Conservation (phyloP, 2,113 vertebrate species). For the Ammodytes marinus region DNA sequence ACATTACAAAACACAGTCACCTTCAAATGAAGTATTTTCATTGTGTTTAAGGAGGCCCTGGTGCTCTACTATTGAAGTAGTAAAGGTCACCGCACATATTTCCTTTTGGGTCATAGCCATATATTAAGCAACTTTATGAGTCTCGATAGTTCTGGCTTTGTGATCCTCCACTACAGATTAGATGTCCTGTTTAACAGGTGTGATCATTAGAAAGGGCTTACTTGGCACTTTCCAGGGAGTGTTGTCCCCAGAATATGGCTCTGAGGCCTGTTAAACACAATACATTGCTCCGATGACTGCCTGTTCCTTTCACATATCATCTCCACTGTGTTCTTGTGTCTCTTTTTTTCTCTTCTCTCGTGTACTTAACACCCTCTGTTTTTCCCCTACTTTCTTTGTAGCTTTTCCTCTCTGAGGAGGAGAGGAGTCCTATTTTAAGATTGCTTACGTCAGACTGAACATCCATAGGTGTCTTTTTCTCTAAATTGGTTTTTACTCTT, state of each 20-base stretch:
- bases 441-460: neutral
- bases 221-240: slow-evolving; percentile 47
- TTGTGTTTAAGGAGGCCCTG: neutral
- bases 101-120: slow-evolving; percentile 37
- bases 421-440: slow-evolving; percentile 42
- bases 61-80: slow-evolving; percentile 8
- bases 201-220: slow-evolving; percentile 74
- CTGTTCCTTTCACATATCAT: slow-evolving; percentile 42
- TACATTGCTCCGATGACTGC: slow-evolving; percentile 60
- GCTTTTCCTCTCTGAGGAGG: slow-evolving; percentile 1
- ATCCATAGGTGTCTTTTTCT: slow-evolving; percentile 28
- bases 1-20: neutral
- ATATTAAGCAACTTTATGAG: slow-evolving; percentile 29
- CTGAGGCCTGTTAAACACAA: slow-evolving; percentile 49
- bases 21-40: neutral
- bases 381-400: neutral
- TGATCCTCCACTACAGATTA: slow-evolving; percentile 48
- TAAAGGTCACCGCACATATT: slow-evolving; percentile 37
- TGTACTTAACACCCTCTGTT: slow-evolving; percentile 26
- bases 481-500: neutral
- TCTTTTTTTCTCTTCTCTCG: slow-evolving; percentile 3
- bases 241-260: slow-evolving; percentile 36
- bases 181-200: slow-evolving; percentile 57
- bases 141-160: slow-evolving; percentile 37
- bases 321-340: slow-evolving; percentile 26